phyloP scores from a whole-genome alignment of 53 echinoderm and acorn worm species.

The Temnopleurus reevesii region DNA sequence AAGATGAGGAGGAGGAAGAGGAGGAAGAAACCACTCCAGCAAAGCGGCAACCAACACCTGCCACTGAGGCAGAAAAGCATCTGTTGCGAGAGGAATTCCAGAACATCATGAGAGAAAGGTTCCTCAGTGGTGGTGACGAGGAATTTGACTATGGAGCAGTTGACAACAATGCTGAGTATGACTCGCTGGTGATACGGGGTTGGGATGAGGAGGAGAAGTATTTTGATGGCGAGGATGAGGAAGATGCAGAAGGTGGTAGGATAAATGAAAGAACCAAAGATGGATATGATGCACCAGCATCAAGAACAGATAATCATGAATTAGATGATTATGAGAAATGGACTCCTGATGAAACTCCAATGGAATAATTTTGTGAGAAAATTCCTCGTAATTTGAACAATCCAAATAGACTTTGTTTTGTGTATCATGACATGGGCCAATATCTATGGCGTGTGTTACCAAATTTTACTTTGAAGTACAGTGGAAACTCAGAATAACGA shows the following conservation, averaged over 20 bases:
- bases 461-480: too few species aligned
- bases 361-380: slow-evolving; percentile 16
- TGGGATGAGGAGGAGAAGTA: slow-evolving; percentile 92
- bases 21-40: background rate
- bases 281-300: background rate
- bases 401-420: too few species aligned
- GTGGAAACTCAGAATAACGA: too few species aligned
- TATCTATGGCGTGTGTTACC: too few species aligned
- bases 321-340: slow-evolving; percentile 50
- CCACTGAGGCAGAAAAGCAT: slow-evolving; percentile 74
- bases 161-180: slow-evolving; percentile 87
- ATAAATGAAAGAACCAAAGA: background rate
- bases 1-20: slow-evolving; percentile 2
- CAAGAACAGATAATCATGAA: slow-evolving; percentile 40
- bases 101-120: slow-evolving; percentile 78
- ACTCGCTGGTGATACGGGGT: slow-evolving; percentile 77
- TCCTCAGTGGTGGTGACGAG: slow-evolving; percentile 80
- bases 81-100: slow-evolving; percentile 85
- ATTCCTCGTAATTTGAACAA: too few species aligned
- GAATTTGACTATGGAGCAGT: slow-evolving; percentile 91
- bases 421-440: too few species aligned
- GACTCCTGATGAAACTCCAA: background rate
- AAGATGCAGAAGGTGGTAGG: background rate
- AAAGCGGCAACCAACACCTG: slow-evolving; percentile 64
- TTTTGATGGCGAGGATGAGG: slow-evolving; percentile 74